Base-by-base conservation (phyloP, 2,797 vertebrate species). In the Micropoecilia bifurca region DNA sequence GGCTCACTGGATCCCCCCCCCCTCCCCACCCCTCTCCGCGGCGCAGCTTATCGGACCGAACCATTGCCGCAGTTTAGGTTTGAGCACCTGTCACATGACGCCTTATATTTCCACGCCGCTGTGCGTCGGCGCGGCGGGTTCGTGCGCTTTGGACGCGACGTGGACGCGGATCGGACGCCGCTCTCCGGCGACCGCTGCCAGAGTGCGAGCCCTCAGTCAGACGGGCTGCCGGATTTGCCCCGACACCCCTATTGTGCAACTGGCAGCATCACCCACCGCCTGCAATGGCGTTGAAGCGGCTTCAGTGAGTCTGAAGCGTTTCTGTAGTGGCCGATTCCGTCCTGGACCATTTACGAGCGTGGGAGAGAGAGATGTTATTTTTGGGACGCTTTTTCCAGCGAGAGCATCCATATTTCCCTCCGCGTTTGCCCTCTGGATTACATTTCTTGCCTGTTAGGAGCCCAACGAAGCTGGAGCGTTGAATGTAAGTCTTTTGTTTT, bases 401-500 rank as follows among this genome's bases (percentile, higher is more conserved):
- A 81, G 46, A 80, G 76, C 79, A 74, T 87, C 75, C 20, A 36
- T 71, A 59, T 85, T 87, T 71, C 0, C 63, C 2, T 43, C 48
- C 47, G 74, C 53, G 72, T 79, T 83, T 59, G 53, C 57, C 71
- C 81, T 63, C 72, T 30, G 91, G 90, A 90, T 85, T 84, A 84
- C 87, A 79, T 85, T 89, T 89, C 85, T 46, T 90, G 28, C 61
- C 75, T 22, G 57, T 33, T 78, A 59, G 80, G 83, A 87, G 83
- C 89, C 88, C 74, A 81, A 41, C 80, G 73, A 46, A 89, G 81
- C 90, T 76, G 81, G 89, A 92, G 92, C 91, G 87, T 76, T 88
- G 91, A 81, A 93, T 91, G 96, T 96, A 95, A 96, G 96, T 96
- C 89, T 96, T 94, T 95, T 96, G 95, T 96, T 96, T 90, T 94